Evolutionary conservation across 2,888 invertebrate genomes (phyloP).

Genomic region (Leucophenga montana): DNA sequence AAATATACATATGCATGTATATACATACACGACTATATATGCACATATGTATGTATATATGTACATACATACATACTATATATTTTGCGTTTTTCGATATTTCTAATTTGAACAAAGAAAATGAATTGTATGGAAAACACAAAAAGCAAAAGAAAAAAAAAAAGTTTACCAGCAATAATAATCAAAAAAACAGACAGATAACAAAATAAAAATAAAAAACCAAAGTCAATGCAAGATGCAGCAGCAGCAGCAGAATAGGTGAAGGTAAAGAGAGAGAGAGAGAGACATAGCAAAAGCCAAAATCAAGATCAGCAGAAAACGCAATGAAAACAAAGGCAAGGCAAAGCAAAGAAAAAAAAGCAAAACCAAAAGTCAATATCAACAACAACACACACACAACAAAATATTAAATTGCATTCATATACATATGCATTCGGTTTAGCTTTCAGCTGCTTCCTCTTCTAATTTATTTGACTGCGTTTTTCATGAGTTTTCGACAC

Average conservation of each 20-base stretch:
- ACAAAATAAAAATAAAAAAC: slow-evolving; percentile 12
- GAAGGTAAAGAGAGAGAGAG: not conserved
- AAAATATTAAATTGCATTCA: too few species aligned
- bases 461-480: too few species aligned
- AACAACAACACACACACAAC: slow-evolving; percentile 1
- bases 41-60: slow-evolving; percentile 29
- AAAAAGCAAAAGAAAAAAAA: slow-evolving; percentile 6
- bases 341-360: not conserved
- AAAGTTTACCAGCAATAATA: slow-evolving; percentile 38
- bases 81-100: slow-evolving; percentile 8
- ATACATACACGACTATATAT: slow-evolving; percentile 36
- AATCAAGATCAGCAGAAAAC: slow-evolving; percentile 4
- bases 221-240: not conserved
- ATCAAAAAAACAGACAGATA: slow-evolving; percentile 39
- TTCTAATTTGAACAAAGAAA: slow-evolving; percentile 12
- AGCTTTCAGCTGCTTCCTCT: too few species aligned
- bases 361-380: not conserved
- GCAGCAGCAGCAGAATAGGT: too few species aligned
- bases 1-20: slow-evolving; percentile 23
- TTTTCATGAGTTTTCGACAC: too few species aligned
- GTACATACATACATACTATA: slow-evolving; percentile 18
- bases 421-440: too few species aligned
- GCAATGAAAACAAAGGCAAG: not conserved
- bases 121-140: slow-evolving; percentile 21
- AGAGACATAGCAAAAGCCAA: not conserved